These are phyloP conservation scores for Eufriesea mexicana DNA, from an alignment of 1,140 invertebrate species.

Conservation along the genomic window DNA sequence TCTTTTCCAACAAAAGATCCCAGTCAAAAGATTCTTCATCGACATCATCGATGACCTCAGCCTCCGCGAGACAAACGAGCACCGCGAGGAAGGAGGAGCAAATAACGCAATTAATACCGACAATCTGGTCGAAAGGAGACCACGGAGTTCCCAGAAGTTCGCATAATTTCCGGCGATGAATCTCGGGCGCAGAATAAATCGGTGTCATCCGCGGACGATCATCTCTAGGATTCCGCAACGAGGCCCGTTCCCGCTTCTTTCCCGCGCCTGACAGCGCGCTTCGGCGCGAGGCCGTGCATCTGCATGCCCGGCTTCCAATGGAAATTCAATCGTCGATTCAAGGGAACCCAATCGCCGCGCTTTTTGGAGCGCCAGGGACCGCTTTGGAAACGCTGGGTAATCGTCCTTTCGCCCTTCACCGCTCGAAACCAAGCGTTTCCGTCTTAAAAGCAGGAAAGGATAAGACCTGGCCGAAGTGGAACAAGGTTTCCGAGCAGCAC, in stretches of 20 bases:
- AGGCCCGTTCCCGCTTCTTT: neutral
- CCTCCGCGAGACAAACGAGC: neutral
- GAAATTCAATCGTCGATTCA: constrained; percentile 13
- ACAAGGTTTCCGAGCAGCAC: neutral
- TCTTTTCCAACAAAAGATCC: neutral
- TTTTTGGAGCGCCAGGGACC: neutral
- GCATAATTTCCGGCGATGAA: constrained; percentile 40
- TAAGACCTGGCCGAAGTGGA: neutral
- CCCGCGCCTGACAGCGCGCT: constrained; percentile 1
- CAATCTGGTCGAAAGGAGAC: constrained; percentile 5
- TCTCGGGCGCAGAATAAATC: constrained; percentile 32
- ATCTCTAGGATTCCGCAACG: constrained; percentile 13
- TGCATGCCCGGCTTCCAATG: neutral
- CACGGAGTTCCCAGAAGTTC: constrained; percentile 3
- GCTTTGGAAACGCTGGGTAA: neutral
- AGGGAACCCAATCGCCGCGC: neutral
- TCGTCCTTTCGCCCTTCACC: neutral
- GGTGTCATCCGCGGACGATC: constrained; percentile 54
- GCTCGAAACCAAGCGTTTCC: neutral
- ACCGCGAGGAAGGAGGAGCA: neutral
- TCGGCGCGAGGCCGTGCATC: constrained; percentile 26
- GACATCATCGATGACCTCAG: neutral
- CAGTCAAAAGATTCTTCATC: neutral
- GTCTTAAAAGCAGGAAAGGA: neutral
- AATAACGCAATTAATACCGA: neutral